Conservation (phyloP, 1,140 invertebrate genomes). For the Bombus soroeensis region DNA sequence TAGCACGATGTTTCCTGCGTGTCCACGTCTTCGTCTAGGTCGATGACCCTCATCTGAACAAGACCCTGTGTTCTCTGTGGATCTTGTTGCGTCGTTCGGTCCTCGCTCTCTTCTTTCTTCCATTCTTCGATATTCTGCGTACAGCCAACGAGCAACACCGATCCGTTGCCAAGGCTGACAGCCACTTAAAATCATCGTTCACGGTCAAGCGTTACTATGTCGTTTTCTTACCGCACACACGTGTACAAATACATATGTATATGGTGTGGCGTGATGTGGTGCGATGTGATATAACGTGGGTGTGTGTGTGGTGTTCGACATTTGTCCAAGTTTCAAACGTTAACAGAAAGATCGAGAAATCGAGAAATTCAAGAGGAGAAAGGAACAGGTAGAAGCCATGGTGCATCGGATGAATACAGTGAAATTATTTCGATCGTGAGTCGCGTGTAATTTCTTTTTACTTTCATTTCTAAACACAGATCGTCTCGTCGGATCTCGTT, state of each 20-base stretch:
- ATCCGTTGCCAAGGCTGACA: constrained; percentile 80
- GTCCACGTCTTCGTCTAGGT: constrained; percentile 72
- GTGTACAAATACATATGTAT: not conserved
- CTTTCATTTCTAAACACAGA: not conserved
- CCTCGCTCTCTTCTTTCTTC: constrained; percentile 8
- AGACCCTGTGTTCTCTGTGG: constrained; percentile 68
- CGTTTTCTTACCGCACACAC: not conserved
- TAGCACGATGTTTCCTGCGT: constrained; percentile 80
- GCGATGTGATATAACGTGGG: not conserved
- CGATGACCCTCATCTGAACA: constrained; percentile 77
- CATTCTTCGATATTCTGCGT: constrained; percentile 37
- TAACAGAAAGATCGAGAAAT: not conserved
- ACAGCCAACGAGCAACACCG: constrained; percentile 76
- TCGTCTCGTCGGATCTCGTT: not conserved
- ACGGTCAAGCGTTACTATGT: constrained; percentile 68
- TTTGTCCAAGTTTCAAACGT: constrained; percentile 16
- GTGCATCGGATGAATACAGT: not conserved
- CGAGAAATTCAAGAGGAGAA: not conserved
- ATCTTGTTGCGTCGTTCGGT: not conserved
- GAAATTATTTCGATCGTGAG: constrained; percentile 15
- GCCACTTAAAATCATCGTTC: constrained; percentile 80
- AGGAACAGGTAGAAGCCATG: not conserved
- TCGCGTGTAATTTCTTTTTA: constrained; percentile 11
- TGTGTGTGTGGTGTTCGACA: not conserved
- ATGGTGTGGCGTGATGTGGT: not conserved